Evolutionary conservation across 2,888 invertebrate species (phyloP), one percentile per base, ranked within the genome.

Genomic region (Spilosoma lubricipeda): DNA sequence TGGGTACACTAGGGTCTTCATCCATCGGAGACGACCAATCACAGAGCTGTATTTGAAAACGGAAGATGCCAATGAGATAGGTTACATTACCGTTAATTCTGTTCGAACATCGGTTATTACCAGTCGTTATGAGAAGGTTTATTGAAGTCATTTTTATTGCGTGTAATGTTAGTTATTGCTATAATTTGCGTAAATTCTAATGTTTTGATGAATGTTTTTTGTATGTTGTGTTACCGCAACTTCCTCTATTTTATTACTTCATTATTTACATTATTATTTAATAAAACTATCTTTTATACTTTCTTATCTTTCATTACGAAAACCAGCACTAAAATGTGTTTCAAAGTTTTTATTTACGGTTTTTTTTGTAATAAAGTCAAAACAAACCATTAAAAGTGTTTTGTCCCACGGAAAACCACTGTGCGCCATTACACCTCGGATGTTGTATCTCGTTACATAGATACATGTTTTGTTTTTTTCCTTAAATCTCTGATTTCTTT

Each of bases 61-160:
- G 85, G 87, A 90, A 90, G 85, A 86, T 81, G 80, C 83, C 80
- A 87, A 88, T 87, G 85, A 88, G 87, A 86, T 87, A 85, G 85
- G 85, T 81, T 67, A 78, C 78, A 87, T 88, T 88, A 90, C 85
- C 87, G 87, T 87, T 89, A 85, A 84, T 80, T 80, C 70, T 75
- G 77, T 85, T 77, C 70, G 72, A 78, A 72, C 74, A 73, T 74
- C 39, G 73, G 79, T 82, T 78, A 79, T 86, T 82, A 80, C 78
- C 74, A 66, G 71, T 67, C 70, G 68, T 79, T 73, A 78, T 74
- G 68, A 70, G 77, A 72, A 74, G 72, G 79, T 75, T 82, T 82
- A 78, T 80, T 77, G 73, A 74, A 82, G 75, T 72, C 76, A 80
- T 59, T 71, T 77, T 76, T 80, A 52, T 73, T 67, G 27, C 74